phyloP scores from a whole-genome alignment of 2,797 vertebrate genomes.

The Paramormyrops hopkinsi region DNA sequence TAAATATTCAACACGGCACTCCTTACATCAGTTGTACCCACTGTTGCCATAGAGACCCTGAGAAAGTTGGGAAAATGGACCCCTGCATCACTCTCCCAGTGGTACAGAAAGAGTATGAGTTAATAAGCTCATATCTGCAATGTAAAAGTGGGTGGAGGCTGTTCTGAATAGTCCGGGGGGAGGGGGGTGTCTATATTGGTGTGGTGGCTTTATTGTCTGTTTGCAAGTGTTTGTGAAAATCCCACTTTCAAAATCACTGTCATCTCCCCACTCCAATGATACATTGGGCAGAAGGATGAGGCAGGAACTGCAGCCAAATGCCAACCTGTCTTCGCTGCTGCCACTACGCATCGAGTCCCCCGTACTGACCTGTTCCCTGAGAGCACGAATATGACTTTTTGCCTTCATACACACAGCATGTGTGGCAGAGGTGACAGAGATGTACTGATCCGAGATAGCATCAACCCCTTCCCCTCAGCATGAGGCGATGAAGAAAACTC shows the following conservation, averaged over 20 bases:
- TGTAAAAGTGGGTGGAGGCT: neutral
- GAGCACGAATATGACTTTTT: neutral
- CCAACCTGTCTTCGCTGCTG: neutral
- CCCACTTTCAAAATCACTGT: neutral
- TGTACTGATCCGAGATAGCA: neutral
- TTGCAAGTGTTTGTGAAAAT: neutral
- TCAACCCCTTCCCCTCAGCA: neutral
- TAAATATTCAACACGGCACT: neutral
- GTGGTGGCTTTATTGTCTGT: neutral
- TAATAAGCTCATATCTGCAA: neutral
- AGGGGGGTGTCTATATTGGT: neutral
- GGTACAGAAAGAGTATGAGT: neutral
- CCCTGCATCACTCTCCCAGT: neutral
- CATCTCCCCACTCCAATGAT: neutral
- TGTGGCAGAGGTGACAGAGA: neutral
- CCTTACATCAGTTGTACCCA: neutral
- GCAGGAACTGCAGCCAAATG: neutral
- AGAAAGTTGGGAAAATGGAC: neutral
- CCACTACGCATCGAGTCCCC: neutral
- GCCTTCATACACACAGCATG: neutral
- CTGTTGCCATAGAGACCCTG: neutral
- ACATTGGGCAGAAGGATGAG: neutral
- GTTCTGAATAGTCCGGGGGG: neutral
- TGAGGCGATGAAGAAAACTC: constrained; percentile 2
- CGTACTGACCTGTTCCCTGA: neutral